Evolutionary conservation across 2,113 vertebrate genomes (phyloP), one percentile per base, ranked within the genome.

Genomic region (Struthio camelus): DNA sequence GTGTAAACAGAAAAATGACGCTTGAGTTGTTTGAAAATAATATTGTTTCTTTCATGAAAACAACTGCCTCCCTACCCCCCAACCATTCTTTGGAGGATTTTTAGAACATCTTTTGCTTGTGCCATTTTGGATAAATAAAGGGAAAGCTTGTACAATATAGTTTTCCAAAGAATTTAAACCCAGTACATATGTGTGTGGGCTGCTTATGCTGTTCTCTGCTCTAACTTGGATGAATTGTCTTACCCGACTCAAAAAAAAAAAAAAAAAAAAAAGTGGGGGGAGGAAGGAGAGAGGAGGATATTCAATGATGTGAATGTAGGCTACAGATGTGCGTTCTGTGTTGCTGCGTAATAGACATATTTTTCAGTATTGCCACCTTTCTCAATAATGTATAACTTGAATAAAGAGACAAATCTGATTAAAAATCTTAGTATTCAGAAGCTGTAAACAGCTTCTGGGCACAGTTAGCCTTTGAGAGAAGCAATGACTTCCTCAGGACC

Each of bases 191-290:
- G 87, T 93, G 95, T 93, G 94, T 96, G 94, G 94, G 93, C 72
- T 96, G 94, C 94, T 93, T 97, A 25, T 88, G 80, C 96, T 97
- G 90, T 96, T 96, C 89, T 93, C 69, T 95, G 54, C 70, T 93
- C 36, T 92, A 61, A 86, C 82, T 94, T 91, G 87, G 80, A 94
- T 92, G 94, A 91, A 92, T 91, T 96, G 75, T 96, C 92, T 93
- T 86, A 92, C 51, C 84, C 61, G 87, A 81, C 67, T 27, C 65
- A 75, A 93, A 89, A 75, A 80, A 86, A n/a, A n/a, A 89, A 88
- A 61, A 64, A 53, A 22, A 11, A 1, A 5, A 9, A 10, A 1
- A 4, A 2, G 12, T 18, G 51, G 18, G 5, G 6, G 4, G 24
- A 23, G 40, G 14, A 24, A 51, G 44, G 14, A 65, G 16, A 66